Evolutionary conservation across 2,888 invertebrate species (phyloP), one percentile per base, ranked within the genome.

Genomic region (Podotricha telesiphe): DNA sequence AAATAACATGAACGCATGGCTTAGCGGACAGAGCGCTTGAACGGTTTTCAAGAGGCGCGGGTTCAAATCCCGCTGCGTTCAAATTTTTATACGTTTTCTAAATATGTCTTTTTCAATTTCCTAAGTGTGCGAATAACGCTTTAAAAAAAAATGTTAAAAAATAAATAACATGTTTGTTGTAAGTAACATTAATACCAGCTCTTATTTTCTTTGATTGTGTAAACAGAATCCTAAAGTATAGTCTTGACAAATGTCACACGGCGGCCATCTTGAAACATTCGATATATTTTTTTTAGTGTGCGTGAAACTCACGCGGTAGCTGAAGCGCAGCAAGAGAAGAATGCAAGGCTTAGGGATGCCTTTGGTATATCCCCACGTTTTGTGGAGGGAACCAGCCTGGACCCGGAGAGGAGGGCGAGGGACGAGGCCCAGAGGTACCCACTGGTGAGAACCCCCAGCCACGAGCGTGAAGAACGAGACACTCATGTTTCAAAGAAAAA

Each of bases 221-320:
- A 58, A 58, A n/a, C 45, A 45, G 22, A 45, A 28, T 45, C 11
- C 42, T 28, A 17, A 45, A 55, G 5, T 17, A 55, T 34, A 11
- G 6, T 11, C 34, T 4, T 34, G 37, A 37, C 13, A 28, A 34
- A n/a, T 17, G 17, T 42, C 28, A 48, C 47, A 48, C 15, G 69
- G 51, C 74, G 45, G 75, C 74, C 75, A 75, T 75, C 48, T 76
- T 77, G 71, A 74, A 73, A 67, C 11, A 56, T 66, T 67, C 48
- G 56, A 66, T n/a, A n/a, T n/a, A n/a, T 63, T 2, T 71, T 74
- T 71, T 71, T 50, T 93, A 98, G 98, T 90, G 98, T 98, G 73
- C 97, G 97, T 73, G 99, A 98, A 86, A 98, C 98, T 58, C 99
- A 99, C 93, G 98, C 98, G 88, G 95, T 98, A 75, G 99, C 99